These are phyloP conservation scores for Dicentrarchus labrax DNA, from an alignment of 2,113 vertebrate genomes.

Conservation along the genomic window DNA sequence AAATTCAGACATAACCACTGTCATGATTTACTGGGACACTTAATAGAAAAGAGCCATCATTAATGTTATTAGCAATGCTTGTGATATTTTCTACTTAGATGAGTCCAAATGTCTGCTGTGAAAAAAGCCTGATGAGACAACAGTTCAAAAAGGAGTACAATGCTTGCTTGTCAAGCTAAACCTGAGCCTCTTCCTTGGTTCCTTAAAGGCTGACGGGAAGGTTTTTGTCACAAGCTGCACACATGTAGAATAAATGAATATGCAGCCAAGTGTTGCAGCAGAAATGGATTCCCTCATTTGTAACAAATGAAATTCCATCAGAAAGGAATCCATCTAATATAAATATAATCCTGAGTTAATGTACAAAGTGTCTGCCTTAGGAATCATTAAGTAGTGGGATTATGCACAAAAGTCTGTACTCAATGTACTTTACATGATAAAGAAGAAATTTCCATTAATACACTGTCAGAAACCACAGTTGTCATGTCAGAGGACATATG, in stretches of 20 bases:
- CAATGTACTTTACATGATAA: slow-evolving; percentile 27
- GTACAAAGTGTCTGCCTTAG: slow-evolving; percentile 27
- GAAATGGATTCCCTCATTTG: slow-evolving; percentile 38
- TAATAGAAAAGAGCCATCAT: neutral
- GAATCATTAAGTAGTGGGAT: slow-evolving; percentile 37
- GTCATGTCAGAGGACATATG: slow-evolving; percentile 26
- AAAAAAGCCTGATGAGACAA: neutral
- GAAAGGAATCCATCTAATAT: slow-evolving; percentile 27
- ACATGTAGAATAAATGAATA: slow-evolving; percentile 7
- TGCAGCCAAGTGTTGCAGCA: slow-evolving; percentile 24
- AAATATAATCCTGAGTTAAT: slow-evolving; percentile 47
- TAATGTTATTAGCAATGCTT: neutral
- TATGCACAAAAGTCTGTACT: slow-evolving; percentile 17
- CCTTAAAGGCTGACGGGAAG: too few relatives aligned
- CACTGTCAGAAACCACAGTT: slow-evolving; percentile 30
- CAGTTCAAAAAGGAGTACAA: neutral
- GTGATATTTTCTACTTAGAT: neutral
- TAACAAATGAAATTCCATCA: slow-evolving; percentile 35
- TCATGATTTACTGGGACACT: neutral
- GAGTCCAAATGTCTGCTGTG: neutral
- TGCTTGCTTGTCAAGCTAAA: neutral
- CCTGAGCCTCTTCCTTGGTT: neutral
- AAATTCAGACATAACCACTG: too few relatives aligned
- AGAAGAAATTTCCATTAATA: slow-evolving; percentile 36
- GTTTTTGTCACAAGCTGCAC: neutral